These are phyloP conservation scores for Callimorpha dominula DNA, from an alignment of 2,888 invertebrate genomes.

Conservation along the genomic window DNA sequence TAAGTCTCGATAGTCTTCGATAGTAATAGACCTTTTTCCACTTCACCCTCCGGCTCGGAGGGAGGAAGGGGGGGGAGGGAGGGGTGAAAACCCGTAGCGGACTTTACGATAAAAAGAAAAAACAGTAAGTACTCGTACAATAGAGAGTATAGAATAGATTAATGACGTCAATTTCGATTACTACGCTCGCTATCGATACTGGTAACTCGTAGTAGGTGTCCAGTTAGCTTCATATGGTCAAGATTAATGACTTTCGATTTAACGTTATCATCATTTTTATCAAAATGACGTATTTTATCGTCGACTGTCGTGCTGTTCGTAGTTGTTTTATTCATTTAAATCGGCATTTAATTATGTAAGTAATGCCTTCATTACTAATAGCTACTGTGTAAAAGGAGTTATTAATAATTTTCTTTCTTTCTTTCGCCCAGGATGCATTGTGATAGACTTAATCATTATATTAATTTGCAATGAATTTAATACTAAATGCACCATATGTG, in stretches of 20 bases:
- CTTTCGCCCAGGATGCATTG: background rate
- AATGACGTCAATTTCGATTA: background rate
- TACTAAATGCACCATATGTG: no score
- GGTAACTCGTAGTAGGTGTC: conserved; percentile 7
- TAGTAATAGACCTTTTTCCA: no score
- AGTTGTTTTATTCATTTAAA: conserved; percentile 37
- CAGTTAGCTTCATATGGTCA: conserved; percentile 5
- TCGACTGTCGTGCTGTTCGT: conserved; percentile 15
- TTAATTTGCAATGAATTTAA: background rate
- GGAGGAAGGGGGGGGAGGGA: no score
- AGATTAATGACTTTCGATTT: conserved; percentile 46
- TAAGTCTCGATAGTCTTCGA: background rate
- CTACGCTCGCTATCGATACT: conserved; percentile 13
- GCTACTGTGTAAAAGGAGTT: conserved; percentile 23
- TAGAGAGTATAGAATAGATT: no score
- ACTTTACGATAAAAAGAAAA: no score
- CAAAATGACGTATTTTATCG: conserved; percentile 33
- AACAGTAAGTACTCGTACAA: no score
- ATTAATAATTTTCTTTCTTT: background rate
- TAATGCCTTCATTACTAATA: conserved; percentile 32
- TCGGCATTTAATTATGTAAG: conserved; percentile 40
- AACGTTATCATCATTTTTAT: conserved; percentile 45
- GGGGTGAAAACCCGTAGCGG: no score
- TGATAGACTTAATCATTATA: background rate
- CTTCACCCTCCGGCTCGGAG: no score